Evolutionary conservation across 2,797 vertebrate genomes (phyloP), one percentile per base, ranked within the genome.

Genomic region (Gadopsis marmoratus): DNA sequence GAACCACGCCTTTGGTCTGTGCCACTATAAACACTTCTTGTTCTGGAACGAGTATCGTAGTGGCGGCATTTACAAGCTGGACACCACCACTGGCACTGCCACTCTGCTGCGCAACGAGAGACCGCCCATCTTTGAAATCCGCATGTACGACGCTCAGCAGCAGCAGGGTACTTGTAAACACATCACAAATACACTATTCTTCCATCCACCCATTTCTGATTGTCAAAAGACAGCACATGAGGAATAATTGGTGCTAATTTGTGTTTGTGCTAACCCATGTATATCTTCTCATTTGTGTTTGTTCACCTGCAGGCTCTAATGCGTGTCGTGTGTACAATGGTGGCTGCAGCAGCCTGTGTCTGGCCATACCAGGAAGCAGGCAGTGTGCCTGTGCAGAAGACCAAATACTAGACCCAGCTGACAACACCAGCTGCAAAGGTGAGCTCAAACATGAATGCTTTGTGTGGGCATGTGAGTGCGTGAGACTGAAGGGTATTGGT

Each of bases 41-140:
- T 99, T 99, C 94, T 99, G 98, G 98, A 99, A 97, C 0, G 98
- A 99, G 91, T 99, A 99, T 87, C 96, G 98, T 37, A 98, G 97
- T 0, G 98, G 98, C 84, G 97, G 96, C 89, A 98, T 99, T 89
- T 99, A 96, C 92, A 97, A 98, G 63, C 86, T 99, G 85, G 97
- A 99, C 89, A 96, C 97, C 84, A 81, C 90, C 62, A 96, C 96
- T 17, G 96, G 96, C 86, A 85, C 88, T 0, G 95, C 97, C 48
- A 97, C 95, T 9, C 95, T 98, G 76, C 93, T 99, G 74, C 97
- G 98, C 26, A 97, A 96, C 1, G 98, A 99, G 88, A 94, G 98
- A 11, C 98, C 98, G 0, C 98, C 98, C 66, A 97, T 99, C 90
- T 99, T 99, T 67, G 98, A 99, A 93, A 99, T 99, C 85, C 97